Evolutionary conservation across 1,140 invertebrate species (phyloP).

Genomic region (Agrilus planipennis): DNA sequence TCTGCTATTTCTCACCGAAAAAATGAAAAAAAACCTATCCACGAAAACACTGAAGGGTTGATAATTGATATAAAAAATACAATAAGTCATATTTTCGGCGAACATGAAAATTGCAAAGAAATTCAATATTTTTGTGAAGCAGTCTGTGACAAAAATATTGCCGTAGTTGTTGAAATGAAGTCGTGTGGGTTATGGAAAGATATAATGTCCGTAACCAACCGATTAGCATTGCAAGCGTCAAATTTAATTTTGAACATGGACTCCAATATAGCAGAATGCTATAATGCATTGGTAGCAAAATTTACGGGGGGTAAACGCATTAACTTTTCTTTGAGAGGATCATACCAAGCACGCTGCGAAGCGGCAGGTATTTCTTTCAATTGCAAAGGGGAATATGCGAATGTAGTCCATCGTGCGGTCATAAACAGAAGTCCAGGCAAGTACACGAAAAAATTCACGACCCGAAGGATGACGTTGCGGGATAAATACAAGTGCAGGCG

Average conservation of each 20-base stretch:
- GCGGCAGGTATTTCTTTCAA: conserved; percentile 8
- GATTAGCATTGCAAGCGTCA: not conserved
- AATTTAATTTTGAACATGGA: conserved; percentile 8
- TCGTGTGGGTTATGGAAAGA: not conserved
- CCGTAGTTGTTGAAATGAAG: not conserved
- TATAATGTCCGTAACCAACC: not conserved
- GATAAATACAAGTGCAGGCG: no score
- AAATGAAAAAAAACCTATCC: no score
- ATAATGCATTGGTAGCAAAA: conserved; percentile 19
- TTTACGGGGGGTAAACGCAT: conserved; percentile 20
- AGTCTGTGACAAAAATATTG: no score
- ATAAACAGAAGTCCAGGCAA: no score
- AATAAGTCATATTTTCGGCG: no score
- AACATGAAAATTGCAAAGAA: no score
- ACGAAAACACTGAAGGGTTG: no score
- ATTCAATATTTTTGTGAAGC: no score
- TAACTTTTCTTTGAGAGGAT: conserved; percentile 15
- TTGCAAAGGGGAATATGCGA: not conserved
- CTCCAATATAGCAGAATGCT: conserved; percentile 17
- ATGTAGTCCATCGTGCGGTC: not conserved
- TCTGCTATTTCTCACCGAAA: no score
- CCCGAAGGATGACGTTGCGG: no score
- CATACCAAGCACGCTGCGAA: conserved; percentile 10
- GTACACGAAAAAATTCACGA: no score
- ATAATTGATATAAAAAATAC: no score